Evolutionary conservation across 1,140 invertebrate species (phyloP).

Genomic region (Meloidogyne hapla): DNA sequence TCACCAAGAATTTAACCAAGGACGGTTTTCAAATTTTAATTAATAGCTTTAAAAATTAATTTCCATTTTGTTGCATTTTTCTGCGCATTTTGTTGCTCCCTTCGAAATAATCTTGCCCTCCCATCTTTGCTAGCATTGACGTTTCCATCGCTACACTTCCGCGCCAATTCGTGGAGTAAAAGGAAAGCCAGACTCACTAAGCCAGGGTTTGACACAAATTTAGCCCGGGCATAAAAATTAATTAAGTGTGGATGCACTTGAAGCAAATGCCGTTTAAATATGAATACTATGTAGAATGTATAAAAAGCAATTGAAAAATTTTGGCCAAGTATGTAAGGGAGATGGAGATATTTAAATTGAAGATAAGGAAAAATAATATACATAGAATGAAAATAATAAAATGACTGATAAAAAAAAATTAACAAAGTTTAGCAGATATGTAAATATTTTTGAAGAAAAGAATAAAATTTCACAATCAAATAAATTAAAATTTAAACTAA

Average conservation of each 20-base stretch:
- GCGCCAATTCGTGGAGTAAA: background rate
- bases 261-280: background rate
- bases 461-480: too few species aligned
- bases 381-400: background rate
- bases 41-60: background rate
- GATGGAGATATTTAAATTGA: background rate
- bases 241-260: constrained; percentile 24
- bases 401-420: background rate
- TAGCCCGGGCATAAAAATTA: constrained; percentile 31
- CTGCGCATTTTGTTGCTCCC: background rate
- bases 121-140: background rate
- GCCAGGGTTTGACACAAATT: background rate
- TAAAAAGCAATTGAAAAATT: constrained; percentile 2
- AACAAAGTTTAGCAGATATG: too few species aligned
- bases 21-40: background rate
- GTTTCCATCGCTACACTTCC: background rate
- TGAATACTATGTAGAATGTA: background rate
- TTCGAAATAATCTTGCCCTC: background rate
- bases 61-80: background rate
- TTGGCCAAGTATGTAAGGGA: background rate
- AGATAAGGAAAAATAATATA: constrained; percentile 5
- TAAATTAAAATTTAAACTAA: too few species aligned
- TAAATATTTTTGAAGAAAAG: too few species aligned
- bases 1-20: background rate
- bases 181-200: background rate